Base-by-base conservation (phyloP, 2,888 invertebrate species). In the Buathra laborator region DNA sequence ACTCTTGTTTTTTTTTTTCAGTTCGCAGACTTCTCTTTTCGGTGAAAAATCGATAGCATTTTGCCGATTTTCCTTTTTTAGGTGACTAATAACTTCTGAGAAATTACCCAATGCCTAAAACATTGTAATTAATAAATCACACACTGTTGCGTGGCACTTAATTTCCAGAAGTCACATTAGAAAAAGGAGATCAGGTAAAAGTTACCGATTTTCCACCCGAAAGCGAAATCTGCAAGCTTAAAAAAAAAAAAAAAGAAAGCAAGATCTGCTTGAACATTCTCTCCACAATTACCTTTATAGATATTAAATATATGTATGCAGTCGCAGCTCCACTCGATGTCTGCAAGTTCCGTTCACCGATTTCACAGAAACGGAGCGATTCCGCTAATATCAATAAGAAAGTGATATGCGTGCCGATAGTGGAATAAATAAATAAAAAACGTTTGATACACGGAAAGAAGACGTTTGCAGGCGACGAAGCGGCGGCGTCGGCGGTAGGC, bases 381-480 rank as follows among this genome's bases (percentile, higher is more conserved):
- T 4, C 66, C 37, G 43, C 43, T 72, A 24, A 72, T 72, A 32
- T 19, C 43, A 3, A 56, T 24, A 19, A 75, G 32, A 64, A 48
- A 56, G 56, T 43, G 56, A 75, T 29, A 29, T 51, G n/a, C 14
- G 29, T 29, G 16, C 51, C n/a, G 14, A 32, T 48, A 12, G 29
- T 24, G 14, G n/a, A 6, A 32, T n/a, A 29, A 6, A 68, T 10
- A 67, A 46, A 44, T 46, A 59, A 24, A 48, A 78, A 66, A 66
- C 7, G 12, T 6, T 16, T 19, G 32, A 16, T 32, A 24, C 32
- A 70, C 62, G 43, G 37, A 43, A 62, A 48, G 74, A 83, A 71
- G 56, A 78, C 78, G 53, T 76, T 66, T 14, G 53, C 12, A n/a
- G 46, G 51, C 51, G 75, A 51, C 59, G 46, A 56, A 56, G 66